Evolutionary conservation across 2,888 invertebrate genomes (phyloP).

Genomic region (Melolontha melolontha): DNA sequence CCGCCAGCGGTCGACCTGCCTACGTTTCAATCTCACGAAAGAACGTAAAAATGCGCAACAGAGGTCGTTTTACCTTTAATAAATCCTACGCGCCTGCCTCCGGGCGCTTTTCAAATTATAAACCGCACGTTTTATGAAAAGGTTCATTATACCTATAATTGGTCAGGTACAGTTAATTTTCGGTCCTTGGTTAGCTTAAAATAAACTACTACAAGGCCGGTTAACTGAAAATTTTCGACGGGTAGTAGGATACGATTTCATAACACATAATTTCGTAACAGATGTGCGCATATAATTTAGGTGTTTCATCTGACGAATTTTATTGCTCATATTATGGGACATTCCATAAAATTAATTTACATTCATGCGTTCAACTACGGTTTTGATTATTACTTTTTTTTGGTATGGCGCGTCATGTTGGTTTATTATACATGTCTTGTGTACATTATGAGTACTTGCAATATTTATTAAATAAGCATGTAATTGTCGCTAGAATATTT

Average conservation of each 20-base stretch:
- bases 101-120: slow-evolving; percentile 28
- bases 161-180: slow-evolving; percentile 33
- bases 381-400: no score
- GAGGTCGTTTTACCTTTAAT: slow-evolving; percentile 28
- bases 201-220: slow-evolving; percentile 36
- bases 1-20: no score
- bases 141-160: slow-evolving; percentile 39
- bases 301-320: no score
- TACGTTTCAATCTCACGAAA: slow-evolving; percentile 1
- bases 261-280: slow-evolving; percentile 31
- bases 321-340: no score
- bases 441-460: no score
- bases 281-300: neutral
- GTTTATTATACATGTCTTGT: no score
- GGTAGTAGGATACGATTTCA: slow-evolving; percentile 8
- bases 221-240: slow-evolving; percentile 32
- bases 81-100: slow-evolving; percentile 23
- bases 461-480: no score
- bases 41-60: slow-evolving; percentile 4
- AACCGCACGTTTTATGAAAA: slow-evolving; percentile 31
- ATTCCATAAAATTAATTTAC: no score
- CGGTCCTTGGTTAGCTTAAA: slow-evolving; percentile 23
- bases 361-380: no score
- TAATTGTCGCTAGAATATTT: no score
- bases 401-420: no score